Evolutionary conservation across 2,888 invertebrate species (phyloP), one percentile per base, ranked within the genome.

Genomic region (Choreutis nemorana): DNA sequence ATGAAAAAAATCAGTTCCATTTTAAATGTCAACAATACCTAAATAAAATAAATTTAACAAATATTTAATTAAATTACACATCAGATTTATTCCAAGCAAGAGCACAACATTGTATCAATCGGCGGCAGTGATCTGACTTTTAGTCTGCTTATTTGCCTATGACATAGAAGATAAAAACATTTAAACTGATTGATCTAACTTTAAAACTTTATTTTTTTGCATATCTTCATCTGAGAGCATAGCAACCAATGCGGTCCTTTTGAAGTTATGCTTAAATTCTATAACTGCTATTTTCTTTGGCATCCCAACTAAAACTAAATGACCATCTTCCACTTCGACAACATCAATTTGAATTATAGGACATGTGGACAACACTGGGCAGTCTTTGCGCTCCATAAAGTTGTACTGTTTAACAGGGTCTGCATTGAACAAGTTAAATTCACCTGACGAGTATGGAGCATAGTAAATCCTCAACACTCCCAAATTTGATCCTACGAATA

Each of bases 311-410:
- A 71, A 34, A 0, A 77, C 52, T 0, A 41, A 59, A 29, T 77
- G 77, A 0, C 68, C 64, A 1, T 57, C 50, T 21, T 57, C 53
- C 0, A 40, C 36, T 43, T 77, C 77, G 0, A 58, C 24, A 0
- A 67, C 55, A 26, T 77, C 73, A 4, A 75, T 55, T 32, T 59
- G 52, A 1, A 67, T 30, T 18, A 77, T 66, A 0, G 68, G 67
- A 35, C 66, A 56, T 31, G 47, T 44, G 0, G 63, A 55, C 0
- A 70, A 35, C 0, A 67, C 60, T 0, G 68, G 70, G 21, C 60
- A 58, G 14, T 68, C 63, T 0, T 41, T 44, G 0, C 57, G 35
- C 2, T 66, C 59, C 44, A 60, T 57, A 23, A 77, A 73, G 26
- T 65, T 62, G 11, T 59, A 65, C 29, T 62, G 55, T 31, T 59